Evolutionary conservation across 2,888 invertebrate species (phyloP).

Genomic region (Caenorhabditis doughertyi): DNA sequence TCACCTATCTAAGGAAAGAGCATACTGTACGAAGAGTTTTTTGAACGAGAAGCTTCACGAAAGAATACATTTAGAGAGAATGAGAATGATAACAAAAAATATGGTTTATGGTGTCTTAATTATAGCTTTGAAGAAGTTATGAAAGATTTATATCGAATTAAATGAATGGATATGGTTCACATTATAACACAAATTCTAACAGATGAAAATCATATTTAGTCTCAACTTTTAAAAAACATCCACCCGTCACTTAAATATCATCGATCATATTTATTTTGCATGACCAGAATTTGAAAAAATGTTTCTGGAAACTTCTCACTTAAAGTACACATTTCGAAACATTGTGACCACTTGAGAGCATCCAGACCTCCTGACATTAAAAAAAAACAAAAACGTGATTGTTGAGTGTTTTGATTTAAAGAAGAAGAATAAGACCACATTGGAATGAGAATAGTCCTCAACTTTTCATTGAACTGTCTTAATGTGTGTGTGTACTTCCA

Average conservation of each 20-base stretch:
- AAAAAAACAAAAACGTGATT: conserved; percentile 45
- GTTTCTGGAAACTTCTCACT: not conserved
- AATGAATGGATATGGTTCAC: no score
- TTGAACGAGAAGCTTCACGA: not conserved
- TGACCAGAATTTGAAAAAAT: not conserved
- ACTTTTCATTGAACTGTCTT: conserved; percentile 2
- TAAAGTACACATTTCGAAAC: conserved; percentile 40
- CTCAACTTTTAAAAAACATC: no score
- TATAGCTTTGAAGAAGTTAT: no score
- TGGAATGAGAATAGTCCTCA: conserved; percentile 38
- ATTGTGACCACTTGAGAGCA: conserved; percentile 43
- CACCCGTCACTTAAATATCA: no score
- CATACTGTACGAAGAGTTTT: not conserved
- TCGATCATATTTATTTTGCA: no score
- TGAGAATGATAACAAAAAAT: not conserved
- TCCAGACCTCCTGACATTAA: conserved; percentile 17
- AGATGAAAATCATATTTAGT: no score
- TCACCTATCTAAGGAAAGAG: conserved; percentile 28
- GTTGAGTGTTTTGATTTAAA: conserved; percentile 38
- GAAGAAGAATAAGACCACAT: no score
- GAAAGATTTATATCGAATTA: no score
- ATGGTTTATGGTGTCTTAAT: not conserved
- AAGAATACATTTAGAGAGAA: not conserved
- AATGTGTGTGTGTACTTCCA: conserved; percentile 1
- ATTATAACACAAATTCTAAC: no score